Evolutionary conservation across 1,140 invertebrate species (phyloP).

Genomic region (Coelopa frigida): DNA sequence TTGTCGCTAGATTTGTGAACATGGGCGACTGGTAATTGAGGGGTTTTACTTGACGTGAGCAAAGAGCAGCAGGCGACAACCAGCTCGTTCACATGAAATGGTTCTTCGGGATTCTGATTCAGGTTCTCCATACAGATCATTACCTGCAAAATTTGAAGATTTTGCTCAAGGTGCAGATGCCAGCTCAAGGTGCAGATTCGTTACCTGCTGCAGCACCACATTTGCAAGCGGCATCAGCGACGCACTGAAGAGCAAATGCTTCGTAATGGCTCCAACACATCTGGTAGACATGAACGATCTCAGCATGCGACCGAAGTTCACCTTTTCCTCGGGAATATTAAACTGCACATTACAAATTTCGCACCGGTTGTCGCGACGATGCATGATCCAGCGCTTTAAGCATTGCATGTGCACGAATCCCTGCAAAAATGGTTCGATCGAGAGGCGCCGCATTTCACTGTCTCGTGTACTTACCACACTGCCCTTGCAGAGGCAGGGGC

Average conservation of each 20-base stretch:
- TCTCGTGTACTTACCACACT: conserved; percentile 35
- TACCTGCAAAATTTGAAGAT: conserved; percentile 25
- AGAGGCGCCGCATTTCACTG: background rate
- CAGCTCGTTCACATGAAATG: conserved; percentile 30
- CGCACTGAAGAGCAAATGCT: conserved; percentile 29
- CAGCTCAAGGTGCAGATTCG: conserved; percentile 11
- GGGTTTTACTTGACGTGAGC: conserved; percentile 34
- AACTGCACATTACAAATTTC: conserved; percentile 29
- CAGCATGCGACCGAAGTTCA: conserved; percentile 30
- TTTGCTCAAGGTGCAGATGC: background rate
- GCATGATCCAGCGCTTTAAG: conserved; percentile 37
- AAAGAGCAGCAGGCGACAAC: conserved; percentile 33
- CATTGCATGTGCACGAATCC: conserved; percentile 36
- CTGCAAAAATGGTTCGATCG: conserved; percentile 18
- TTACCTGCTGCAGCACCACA: conserved; percentile 31
- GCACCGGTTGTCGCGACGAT: conserved; percentile 32
- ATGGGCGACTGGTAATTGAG: too few species aligned
- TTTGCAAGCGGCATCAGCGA: conserved; percentile 34
- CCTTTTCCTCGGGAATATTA: conserved; percentile 26
- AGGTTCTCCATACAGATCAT: conserved; percentile 39
- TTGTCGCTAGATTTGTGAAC: too few species aligned
- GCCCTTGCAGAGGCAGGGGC: conserved; percentile 36
- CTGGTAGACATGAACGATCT: conserved; percentile 29
- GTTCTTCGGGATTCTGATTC: conserved; percentile 31
- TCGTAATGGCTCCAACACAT: conserved; percentile 31